Evolutionary conservation across 2,113 vertebrate species (phyloP).

Genomic region (Acrocephalus kingi): DNA sequence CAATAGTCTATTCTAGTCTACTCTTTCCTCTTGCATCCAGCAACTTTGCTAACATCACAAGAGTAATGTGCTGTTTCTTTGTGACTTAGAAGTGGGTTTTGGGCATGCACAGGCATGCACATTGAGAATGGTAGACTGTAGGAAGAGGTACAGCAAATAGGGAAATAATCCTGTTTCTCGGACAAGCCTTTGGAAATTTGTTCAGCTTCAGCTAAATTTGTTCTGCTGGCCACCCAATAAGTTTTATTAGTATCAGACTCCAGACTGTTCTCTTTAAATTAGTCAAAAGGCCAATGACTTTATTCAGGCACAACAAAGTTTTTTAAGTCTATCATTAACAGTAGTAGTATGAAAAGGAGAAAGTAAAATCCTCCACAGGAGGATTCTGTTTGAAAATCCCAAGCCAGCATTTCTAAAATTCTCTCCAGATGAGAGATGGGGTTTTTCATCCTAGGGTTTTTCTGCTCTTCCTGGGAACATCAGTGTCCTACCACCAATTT

Average conservation of each 20-base stretch:
- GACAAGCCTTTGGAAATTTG: neutral
- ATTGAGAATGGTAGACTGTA: neutral
- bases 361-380: neutral
- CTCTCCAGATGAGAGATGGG: neutral
- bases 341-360: constrained; percentile 5
- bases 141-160: constrained; percentile 10
- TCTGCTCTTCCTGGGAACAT: neutral
- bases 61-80: neutral
- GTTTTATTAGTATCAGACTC: constrained; percentile 58
- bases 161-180: neutral
- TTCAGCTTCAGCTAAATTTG: constrained; percentile 20
- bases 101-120: neutral
- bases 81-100: neutral
- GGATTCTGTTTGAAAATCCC: neutral
- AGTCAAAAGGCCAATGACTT: constrained; percentile 15
- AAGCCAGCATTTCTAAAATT: neutral
- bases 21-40: neutral
- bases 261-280: constrained; percentile 40
- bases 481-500: neutral
- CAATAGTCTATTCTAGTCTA: neutral
- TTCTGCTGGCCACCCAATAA: constrained; percentile 22
- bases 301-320: neutral
- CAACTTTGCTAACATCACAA: neutral
- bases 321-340: neutral
- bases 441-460: neutral